Conservation (phyloP, 2,888 invertebrate genomes). For the Synergus itoensis region DNA sequence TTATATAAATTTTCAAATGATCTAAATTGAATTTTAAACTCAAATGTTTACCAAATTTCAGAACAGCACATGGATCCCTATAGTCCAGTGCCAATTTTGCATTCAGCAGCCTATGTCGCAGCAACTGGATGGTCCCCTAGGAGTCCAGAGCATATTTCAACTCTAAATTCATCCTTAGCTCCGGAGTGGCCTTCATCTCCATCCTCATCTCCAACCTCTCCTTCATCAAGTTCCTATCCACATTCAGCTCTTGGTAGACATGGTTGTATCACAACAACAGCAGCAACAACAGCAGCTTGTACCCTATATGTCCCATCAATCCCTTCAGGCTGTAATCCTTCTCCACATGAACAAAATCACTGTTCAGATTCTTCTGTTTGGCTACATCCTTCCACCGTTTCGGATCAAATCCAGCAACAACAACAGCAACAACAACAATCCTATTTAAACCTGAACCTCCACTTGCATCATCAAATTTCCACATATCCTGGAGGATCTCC, state of each 20-base stretch:
- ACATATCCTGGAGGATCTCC: conserved; percentile 53
- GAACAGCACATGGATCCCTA: conserved; percentile 73
- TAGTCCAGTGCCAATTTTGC: conserved; percentile 71
- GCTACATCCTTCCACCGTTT: conserved; percentile 74
- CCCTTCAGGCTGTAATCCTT: conserved; percentile 46
- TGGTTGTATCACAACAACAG: conserved; percentile 54
- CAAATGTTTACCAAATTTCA: conserved; percentile 30
- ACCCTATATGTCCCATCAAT: conserved; percentile 70
- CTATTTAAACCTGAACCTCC: conserved; percentile 74
- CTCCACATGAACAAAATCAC: conserved; percentile 60
- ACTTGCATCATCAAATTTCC: conserved; percentile 75
- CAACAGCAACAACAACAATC: conserved; percentile 79
- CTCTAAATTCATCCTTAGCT: conserved; percentile 48
- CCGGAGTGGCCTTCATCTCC: conserved; percentile 75
- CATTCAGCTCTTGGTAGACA: conserved; percentile 53
- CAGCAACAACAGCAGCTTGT: conserved; percentile 67
- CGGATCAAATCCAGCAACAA: conserved; percentile 81
- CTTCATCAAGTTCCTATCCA: conserved; percentile 64
- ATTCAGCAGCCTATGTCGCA: conserved; percentile 73
- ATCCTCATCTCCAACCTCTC: conserved; percentile 72
- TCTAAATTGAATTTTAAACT: neutral
- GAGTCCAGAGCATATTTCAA: conserved; percentile 69
- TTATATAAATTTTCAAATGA: neutral
- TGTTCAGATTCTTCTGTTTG: conserved; percentile 67
- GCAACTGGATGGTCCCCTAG: conserved; percentile 73